These are phyloP conservation scores for Drosophila trapezifrons DNA, from an alignment of 1,140 invertebrate genomes.

Conservation along the genomic window DNA sequence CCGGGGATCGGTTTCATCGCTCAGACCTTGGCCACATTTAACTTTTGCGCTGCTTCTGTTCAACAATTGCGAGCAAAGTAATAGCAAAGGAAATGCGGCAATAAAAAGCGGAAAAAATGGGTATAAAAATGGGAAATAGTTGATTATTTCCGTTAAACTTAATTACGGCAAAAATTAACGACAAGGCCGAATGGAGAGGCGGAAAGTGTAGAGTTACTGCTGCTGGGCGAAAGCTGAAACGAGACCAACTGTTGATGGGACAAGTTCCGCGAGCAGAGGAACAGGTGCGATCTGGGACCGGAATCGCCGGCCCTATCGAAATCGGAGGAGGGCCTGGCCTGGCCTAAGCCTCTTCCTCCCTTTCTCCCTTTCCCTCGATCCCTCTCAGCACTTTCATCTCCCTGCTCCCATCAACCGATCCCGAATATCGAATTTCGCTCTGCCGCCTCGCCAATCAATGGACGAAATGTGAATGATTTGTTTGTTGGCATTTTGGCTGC, in stretches of 20 bases:
- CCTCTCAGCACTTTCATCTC: conserved; percentile 16
- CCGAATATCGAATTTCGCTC: conserved; percentile 70
- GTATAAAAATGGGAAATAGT: conserved; percentile 43
- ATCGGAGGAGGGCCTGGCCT: conserved; percentile 12
- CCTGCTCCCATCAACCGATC: conserved; percentile 14
- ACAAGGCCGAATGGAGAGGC: conserved; percentile 39
- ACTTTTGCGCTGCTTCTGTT: conserved; percentile 51
- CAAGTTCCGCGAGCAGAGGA: conserved; percentile 12
- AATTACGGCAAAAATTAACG: conserved; percentile 45
- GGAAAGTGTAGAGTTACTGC: conserved; percentile 19
- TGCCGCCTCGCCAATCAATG: conserved; percentile 75
- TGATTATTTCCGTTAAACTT: conserved; percentile 71
- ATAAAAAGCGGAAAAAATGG: conserved; percentile 22
- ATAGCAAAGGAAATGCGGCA: conserved; percentile 4
- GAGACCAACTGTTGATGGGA: conserved; percentile 41
- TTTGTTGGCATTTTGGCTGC: conserved; percentile 80
- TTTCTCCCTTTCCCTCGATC: not conserved
- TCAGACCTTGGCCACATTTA: conserved; percentile 80
- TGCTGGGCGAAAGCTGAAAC: conserved; percentile 8
- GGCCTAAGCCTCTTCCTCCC: conserved; percentile 14
- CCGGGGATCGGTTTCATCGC: conserved; percentile 62
- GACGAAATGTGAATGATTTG: conserved; percentile 75
- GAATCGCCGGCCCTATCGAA: conserved; percentile 27
- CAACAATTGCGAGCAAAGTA: conserved; percentile 28
- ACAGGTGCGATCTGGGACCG: conserved; percentile 31